Percentiles rank a stretch among this genome's conserved stretches.
Conservation (phyloP, 1,140 invertebrate genomes). For the Drosophila nebulosa region DNA sequence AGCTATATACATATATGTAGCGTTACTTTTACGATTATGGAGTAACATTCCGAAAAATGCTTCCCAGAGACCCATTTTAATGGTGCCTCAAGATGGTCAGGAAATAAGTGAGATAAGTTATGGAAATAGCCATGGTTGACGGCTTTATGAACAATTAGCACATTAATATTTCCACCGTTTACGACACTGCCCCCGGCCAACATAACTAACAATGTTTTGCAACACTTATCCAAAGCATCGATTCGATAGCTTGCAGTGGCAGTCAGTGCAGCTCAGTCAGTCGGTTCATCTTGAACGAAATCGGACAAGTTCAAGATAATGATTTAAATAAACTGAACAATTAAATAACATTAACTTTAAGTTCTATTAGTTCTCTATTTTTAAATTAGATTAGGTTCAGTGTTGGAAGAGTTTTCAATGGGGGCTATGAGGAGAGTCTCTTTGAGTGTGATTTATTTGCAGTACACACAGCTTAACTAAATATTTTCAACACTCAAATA, state of each 20-base stretch:
- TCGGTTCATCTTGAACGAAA: too few relatives aligned
- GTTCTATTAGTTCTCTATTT: too few relatives aligned
- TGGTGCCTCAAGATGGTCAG: not conserved
- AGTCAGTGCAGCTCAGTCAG: too few relatives aligned
- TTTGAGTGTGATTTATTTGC: not conserved
- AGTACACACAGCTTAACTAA: slow-evolving; percentile 1
- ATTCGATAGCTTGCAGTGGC: too few relatives aligned
- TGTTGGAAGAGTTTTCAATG: too few relatives aligned
- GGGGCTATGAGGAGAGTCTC: not conserved
- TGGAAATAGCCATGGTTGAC: not conserved
- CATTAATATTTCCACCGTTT: not conserved
- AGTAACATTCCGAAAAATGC: not conserved
- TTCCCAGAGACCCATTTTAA: not conserved
- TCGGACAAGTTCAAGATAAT: too few relatives aligned
- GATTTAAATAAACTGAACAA: too few relatives aligned
- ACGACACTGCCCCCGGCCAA: not conserved
- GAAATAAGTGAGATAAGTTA: not conserved
- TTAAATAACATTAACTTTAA: too few relatives aligned
- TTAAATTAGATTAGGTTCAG: slow-evolving; percentile 65
- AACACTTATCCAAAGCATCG: not conserved
- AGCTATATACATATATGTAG: not conserved
- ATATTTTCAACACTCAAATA: slow-evolving; percentile 23
- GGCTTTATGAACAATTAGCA: not conserved
- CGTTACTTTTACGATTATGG: slow-evolving; percentile 1
- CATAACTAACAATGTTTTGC: not conserved